Evolutionary conservation across 2,888 invertebrate genomes (phyloP).

Genomic region (Scaptomyza reducta): DNA sequence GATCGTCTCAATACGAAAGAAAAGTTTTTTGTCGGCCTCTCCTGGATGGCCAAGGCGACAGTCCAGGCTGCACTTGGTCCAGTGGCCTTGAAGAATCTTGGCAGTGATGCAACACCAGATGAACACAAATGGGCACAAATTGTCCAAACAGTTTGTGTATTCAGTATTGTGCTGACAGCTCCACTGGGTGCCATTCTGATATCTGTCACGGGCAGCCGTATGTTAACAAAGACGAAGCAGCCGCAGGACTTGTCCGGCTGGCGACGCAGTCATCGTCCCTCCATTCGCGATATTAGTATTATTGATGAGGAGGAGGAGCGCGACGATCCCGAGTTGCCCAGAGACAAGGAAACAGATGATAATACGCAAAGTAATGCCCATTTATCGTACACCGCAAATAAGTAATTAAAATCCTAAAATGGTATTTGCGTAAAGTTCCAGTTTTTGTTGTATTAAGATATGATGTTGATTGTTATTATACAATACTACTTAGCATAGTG

Average conservation of each 20-base stretch:
- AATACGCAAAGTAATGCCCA: constrained; percentile 82
- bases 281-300: constrained; percentile 93
- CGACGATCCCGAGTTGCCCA: constrained; percentile 85
- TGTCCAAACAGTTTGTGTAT: constrained; percentile 90
- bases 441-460: constrained; percentile 38
- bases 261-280: constrained; percentile 92
- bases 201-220: constrained; percentile 90
- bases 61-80: constrained; percentile 96
- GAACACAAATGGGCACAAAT: constrained; percentile 88
- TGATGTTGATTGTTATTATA: constrained; percentile 48
- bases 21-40: constrained; percentile 94
- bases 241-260: constrained; percentile 89
- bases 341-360: constrained; percentile 80
- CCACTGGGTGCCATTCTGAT: constrained; percentile 93
- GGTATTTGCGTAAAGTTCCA: constrained; percentile 7
- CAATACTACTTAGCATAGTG: constrained; percentile 23
- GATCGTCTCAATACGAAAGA: constrained; percentile 94
- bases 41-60: constrained; percentile 99
- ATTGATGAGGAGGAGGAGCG: constrained; percentile 92
- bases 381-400: constrained; percentile 69
- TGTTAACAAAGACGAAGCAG: constrained; percentile 91
- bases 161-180: constrained; percentile 93
- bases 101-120: constrained; percentile 83
- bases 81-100: constrained; percentile 89
- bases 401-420: constrained; percentile 30